phyloP scores from a whole-genome alignment of 2,113 vertebrate genomes.

The Ameiurus melas region DNA sequence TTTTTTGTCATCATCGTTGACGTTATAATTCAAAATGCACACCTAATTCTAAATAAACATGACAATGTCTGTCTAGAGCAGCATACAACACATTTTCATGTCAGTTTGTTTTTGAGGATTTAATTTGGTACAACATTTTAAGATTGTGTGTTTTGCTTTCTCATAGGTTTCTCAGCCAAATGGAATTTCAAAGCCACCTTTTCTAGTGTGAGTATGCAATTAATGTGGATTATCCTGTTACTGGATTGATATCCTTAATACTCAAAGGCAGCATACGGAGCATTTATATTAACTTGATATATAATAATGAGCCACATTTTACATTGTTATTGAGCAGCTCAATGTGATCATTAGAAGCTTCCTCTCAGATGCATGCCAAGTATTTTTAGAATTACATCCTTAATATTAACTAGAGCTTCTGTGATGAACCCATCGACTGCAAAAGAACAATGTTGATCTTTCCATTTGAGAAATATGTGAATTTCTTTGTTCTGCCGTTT shows the following conservation, averaged over 20 bases:
- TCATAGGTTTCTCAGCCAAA: conserved; percentile 79
- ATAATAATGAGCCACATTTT: background rate
- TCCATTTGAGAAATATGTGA: background rate
- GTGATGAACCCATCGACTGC: background rate
- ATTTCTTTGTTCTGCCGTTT: background rate
- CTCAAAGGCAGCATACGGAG: background rate
- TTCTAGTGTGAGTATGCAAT: conserved; percentile 78
- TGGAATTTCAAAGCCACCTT: conserved; percentile 82
- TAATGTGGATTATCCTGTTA: background rate
- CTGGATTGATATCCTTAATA: background rate
- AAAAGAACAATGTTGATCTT: background rate
- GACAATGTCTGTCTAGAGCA: background rate
- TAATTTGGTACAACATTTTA: background rate
- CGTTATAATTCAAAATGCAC: background rate
- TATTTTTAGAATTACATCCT: background rate
- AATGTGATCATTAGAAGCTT: background rate
- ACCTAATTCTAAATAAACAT: background rate
- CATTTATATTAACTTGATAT: background rate
- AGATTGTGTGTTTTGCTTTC: conserved; percentile 38
- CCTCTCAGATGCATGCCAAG: background rate
- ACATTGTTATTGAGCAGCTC: background rate
- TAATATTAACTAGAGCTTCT: background rate
- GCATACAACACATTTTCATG: background rate
- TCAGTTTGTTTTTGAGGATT: background rate
- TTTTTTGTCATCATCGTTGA: background rate